Conservation (phyloP, 2,113 vertebrate species). For the Rousettus leschenaultii region DNA sequence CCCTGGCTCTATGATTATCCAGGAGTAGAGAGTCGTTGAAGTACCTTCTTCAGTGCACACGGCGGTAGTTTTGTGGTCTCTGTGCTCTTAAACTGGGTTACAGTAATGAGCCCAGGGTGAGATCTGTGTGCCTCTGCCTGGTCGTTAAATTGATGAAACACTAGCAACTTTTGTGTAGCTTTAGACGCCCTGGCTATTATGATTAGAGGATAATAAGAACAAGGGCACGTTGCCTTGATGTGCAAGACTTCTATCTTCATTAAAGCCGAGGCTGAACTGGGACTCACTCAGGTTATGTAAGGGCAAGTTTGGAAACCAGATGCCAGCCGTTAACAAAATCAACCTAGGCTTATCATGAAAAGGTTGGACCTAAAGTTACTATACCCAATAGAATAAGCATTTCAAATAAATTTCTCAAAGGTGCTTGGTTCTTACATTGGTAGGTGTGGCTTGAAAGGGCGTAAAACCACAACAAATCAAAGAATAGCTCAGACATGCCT, state of each 20-base stretch:
- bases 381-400: background rate
- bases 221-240: background rate
- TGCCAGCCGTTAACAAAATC: conserved; percentile 1
- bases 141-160: conserved; percentile 23
- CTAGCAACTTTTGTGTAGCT: conserved; percentile 9
- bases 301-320: conserved; percentile 42
- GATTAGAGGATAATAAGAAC: conserved; percentile 31
- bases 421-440: conserved; percentile 22
- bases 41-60: background rate
- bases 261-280: conserved; percentile 15
- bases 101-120: background rate
- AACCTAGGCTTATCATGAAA: conserved; percentile 33
- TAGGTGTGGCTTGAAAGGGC: conserved; percentile 11
- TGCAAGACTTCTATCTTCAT: conserved; percentile 33
- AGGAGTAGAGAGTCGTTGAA: background rate
- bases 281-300: conserved; percentile 29
- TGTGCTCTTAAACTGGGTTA: conserved; percentile 23
- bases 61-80: conserved; percentile 23
- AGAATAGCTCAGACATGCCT: conserved; percentile 51
- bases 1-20: conserved; percentile 14
- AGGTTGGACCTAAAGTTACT: background rate
- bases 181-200: background rate
- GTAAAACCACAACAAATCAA: conserved; percentile 52
- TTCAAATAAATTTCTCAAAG: conserved; percentile 37
- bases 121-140: background rate